Percentiles rank a stretch among this genome's conserved stretches.
Evolutionary conservation across 2,113 vertebrate species (phyloP).

Genomic region (Trogon surrucura): DNA sequence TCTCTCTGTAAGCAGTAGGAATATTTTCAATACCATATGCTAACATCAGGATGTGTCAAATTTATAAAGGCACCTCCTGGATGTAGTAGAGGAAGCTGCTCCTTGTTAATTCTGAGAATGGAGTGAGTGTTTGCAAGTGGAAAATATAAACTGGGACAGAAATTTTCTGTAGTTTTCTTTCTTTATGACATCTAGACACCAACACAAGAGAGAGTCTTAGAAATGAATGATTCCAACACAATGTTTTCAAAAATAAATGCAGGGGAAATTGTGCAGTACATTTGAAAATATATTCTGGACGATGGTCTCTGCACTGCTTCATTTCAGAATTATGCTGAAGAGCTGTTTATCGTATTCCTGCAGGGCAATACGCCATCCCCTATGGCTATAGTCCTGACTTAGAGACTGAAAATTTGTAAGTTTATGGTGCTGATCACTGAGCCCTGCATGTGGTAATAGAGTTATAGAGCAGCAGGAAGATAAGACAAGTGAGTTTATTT

Average conservation of each 20-base stretch:
- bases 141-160: not conserved
- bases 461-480: not conserved
- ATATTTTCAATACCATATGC: conserved; percentile 55
- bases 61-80: conserved; percentile 36
- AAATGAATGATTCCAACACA: not conserved
- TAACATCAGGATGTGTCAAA: conserved; percentile 63
- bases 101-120: conserved; percentile 1
- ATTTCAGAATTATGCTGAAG: not conserved
- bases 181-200: not conserved
- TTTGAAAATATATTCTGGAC: not conserved
- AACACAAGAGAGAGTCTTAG: not conserved
- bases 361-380: not conserved
- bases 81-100: conserved; percentile 20
- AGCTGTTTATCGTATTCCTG: not conserved
- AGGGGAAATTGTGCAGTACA: not conserved
- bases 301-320: not conserved
- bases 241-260: not conserved
- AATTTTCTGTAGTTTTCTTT: not conserved
- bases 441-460: not conserved
- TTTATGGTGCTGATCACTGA: not conserved
- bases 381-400: not conserved
- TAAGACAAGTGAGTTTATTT: not conserved
- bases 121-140: not conserved
- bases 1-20: conserved; percentile 20
- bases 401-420: not conserved